These are phyloP conservation scores for Mythimna lalbum DNA, from an alignment of 2,888 invertebrate species.

Conservation along the genomic window DNA sequence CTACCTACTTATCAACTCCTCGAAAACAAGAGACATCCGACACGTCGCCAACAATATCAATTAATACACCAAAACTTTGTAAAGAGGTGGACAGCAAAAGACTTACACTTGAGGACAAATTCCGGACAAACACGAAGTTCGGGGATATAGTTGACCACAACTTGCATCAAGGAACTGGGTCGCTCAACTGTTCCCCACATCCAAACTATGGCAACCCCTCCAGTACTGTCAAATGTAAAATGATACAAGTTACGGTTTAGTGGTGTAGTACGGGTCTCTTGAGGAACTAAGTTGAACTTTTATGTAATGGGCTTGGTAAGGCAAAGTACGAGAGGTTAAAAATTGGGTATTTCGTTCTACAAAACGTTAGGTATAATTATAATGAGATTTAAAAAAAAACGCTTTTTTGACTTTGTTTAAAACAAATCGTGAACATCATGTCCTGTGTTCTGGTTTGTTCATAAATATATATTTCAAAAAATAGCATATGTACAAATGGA, in stretches of 20 bases:
- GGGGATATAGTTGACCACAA: conserved; percentile 45
- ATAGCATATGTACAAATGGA: too few relatives aligned
- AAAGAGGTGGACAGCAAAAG: conserved; percentile 29
- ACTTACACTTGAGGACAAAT: conserved; percentile 20
- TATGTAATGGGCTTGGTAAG: not conserved
- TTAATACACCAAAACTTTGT: conserved; percentile 15
- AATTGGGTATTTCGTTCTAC: not conserved
- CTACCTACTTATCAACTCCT: not conserved
- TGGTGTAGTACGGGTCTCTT: conserved; percentile 3
- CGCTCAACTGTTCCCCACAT: conserved; percentile 52
- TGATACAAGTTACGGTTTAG: conserved; percentile 19
- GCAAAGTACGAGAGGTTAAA: not conserved
- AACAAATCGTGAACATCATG: not conserved
- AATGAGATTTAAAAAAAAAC: too few relatives aligned
- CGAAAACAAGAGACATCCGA: conserved; percentile 6
- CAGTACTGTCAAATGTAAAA: conserved; percentile 37
- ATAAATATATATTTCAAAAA: too few relatives aligned
- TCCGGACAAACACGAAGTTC: conserved; percentile 41
- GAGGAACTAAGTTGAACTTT: conserved; percentile 1
- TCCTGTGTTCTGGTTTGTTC: not conserved
- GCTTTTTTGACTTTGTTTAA: not conserved
- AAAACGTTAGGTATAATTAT: not conserved
- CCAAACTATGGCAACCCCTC: conserved; percentile 24
- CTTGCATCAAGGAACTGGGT: conserved; percentile 54
- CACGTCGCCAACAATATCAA: conserved; percentile 29